These are phyloP conservation scores for Troides aeacus DNA, from an alignment of 2,888 invertebrate genomes.

Conservation along the genomic window DNA sequence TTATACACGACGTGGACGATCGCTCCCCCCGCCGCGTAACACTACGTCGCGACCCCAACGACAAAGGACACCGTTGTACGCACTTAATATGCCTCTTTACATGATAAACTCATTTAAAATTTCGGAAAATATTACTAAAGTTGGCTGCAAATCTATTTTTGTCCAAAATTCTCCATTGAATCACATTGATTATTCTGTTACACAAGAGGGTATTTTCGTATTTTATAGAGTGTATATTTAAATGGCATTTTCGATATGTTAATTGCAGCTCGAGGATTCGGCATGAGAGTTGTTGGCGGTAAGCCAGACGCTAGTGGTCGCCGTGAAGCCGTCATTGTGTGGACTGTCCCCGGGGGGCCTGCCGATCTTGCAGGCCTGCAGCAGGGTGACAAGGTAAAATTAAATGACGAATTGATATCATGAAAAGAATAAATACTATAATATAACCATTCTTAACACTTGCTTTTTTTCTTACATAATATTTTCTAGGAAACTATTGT, in stretches of 20 bases:
- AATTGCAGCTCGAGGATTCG: constrained; percentile 89
- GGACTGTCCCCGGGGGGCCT: constrained; percentile 95
- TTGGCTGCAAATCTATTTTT: background rate
- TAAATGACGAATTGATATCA: background rate
- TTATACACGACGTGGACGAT: constrained; percentile 95
- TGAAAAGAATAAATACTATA: too few species aligned
- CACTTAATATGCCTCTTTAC: background rate
- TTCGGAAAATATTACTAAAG: background rate
- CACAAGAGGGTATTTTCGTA: too few species aligned
- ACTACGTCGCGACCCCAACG: constrained; percentile 87
- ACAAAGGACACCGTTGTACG: constrained; percentile 93
- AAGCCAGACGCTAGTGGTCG: constrained; percentile 92
- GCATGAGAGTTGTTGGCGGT: constrained; percentile 96
- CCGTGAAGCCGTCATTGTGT: constrained; percentile 93
- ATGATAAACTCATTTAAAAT: background rate
- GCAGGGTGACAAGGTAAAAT: constrained; percentile 90
- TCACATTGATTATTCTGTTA: too few species aligned
- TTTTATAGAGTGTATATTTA: too few species aligned
- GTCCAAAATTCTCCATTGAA: too few species aligned
- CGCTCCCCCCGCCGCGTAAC: constrained; percentile 87
- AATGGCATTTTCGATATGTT: too few species aligned
- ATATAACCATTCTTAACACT: too few species aligned
- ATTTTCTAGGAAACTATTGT: too few species aligned
- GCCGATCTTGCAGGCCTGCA: constrained; percentile 93
- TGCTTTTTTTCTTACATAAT: too few species aligned